phyloP scores from a whole-genome alignment of 2,797 vertebrate species.

The Sebastes miniatus region DNA sequence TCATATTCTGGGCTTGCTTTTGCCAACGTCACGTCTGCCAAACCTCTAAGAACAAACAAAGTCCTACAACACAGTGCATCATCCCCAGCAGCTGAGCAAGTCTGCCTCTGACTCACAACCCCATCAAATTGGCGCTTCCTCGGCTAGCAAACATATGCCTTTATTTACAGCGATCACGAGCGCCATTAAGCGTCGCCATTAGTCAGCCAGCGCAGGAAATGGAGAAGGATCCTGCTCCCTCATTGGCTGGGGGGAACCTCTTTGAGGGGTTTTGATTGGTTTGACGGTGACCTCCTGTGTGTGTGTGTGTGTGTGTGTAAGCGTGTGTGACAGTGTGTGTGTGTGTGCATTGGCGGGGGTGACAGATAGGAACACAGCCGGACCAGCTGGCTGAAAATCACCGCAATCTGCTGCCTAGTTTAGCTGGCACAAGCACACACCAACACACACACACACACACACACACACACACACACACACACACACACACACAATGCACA shows the following conservation, averaged over 20 bases:
- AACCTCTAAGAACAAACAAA: constrained; percentile 44
- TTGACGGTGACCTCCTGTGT: constrained; percentile 37
- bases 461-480: not conserved
- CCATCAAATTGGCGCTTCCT: constrained; percentile 16
- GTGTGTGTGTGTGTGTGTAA: not conserved
- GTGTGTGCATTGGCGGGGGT: constrained; percentile 31
- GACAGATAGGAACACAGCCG: constrained; percentile 63
- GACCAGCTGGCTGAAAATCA: constrained; percentile 77
- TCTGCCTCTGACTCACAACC: constrained; percentile 20
- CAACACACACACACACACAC: not conserved
- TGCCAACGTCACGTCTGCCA: constrained; percentile 40
- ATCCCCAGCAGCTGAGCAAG: constrained; percentile 38
- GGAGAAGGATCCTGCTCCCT: constrained; percentile 31
- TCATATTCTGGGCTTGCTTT: constrained; percentile 21
- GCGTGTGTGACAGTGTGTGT: not conserved
- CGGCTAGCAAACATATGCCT: constrained; percentile 65
- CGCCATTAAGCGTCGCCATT: constrained; percentile 50
- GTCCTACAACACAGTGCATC: constrained; percentile 24
- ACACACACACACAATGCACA: not conserved
- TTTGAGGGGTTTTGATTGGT: constrained; percentile 53
- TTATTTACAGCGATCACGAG: constrained; percentile 69
- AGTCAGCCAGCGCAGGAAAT: constrained; percentile 55
- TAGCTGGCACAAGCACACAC: constrained; percentile 22
- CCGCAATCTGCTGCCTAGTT: constrained; percentile 73
- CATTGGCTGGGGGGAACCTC: constrained; percentile 53